Evolutionary conservation across 2,113 vertebrate species (phyloP), one percentile per base, ranked within the genome.

Genomic region (Cyanocitta stelleri): DNA sequence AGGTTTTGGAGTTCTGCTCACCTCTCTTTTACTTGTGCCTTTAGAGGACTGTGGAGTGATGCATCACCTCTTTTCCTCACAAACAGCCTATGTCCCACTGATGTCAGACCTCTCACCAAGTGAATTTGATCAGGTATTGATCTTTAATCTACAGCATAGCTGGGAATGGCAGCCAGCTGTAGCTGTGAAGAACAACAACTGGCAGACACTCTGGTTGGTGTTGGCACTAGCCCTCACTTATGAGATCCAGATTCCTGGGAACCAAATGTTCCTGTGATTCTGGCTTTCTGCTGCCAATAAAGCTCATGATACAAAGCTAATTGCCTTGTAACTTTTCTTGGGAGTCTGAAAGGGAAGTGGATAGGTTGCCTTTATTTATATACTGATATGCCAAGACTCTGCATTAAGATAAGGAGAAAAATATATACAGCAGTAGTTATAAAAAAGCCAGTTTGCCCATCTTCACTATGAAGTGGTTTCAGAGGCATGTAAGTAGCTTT

Each of bases 251-350:
- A 97, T 97, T 97, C 97, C 98, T 97, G 97, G 96, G 98, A 98
- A 98, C 97, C 97, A 97, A 98, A 97, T 98, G 98, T 98, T 98
- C 97, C 97, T 97, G 96, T 96, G 97, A 97, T 97, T 97, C 97
- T 95, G 93, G 90, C 96, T 98, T 97, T 97, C 96, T 97, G 92
- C 95, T 98, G 98, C 97, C 98, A 98, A 96, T 96, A 97, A 97
- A 97, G 97, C 98, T 96, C 85, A 96, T 95, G 97, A 98, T 97
- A 98, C 96, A 98, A 97, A 97, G 95, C 96, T 98, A 97, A 98
- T 97, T 98, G 97, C 97, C 96, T 97, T 96, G 95, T 97, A 97
- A 98, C 97, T 98, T 97, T 97, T 83, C 97, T 97, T 97, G 73
- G 95, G 97, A 97, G 97, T 97, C 95, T 97, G 96, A 89, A 97